Evolutionary conservation across 1,140 invertebrate genomes (phyloP).

Genomic region (Pemphigus obesinymphae): DNA sequence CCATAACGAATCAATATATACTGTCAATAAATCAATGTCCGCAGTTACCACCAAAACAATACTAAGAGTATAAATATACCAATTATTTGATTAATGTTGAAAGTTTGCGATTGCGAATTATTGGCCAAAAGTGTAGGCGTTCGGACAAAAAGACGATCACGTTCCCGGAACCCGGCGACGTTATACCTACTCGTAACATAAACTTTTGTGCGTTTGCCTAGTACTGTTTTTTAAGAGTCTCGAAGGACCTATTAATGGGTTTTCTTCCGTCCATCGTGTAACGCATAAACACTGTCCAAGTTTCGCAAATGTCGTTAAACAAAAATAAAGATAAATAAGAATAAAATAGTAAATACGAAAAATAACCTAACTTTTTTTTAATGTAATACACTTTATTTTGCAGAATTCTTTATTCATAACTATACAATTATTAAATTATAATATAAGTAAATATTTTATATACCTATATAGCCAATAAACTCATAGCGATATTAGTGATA

Average conservation of each 20-base stretch:
- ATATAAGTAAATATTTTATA: too few relatives aligned
- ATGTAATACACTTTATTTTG: too few relatives aligned
- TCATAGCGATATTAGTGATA: too few relatives aligned
- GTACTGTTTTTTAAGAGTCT: not conserved
- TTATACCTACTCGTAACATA: not conserved
- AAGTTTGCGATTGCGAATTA: not conserved
- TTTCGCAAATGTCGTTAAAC: not conserved
- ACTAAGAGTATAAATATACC: not conserved
- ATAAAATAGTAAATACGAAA: not conserved
- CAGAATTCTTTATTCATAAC: too few relatives aligned
- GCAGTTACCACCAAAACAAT: not conserved
- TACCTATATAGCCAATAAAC: too few relatives aligned
- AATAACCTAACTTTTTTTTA: too few relatives aligned
- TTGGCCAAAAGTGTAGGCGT: too few relatives aligned
- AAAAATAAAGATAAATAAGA: not conserved
- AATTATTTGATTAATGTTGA: conserved; percentile 1
- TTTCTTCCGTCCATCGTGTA: not conserved
- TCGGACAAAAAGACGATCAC: not conserved
- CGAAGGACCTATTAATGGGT: not conserved
- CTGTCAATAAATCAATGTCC: not conserved
- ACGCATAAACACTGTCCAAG: not conserved
- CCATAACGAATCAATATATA: not conserved
- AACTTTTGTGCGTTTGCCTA: not conserved
- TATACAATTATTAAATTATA: too few relatives aligned
- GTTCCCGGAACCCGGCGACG: not conserved